Evolutionary conservation across 2,888 invertebrate species (phyloP).

Genomic region (Brassicogethes aeneus): DNA sequence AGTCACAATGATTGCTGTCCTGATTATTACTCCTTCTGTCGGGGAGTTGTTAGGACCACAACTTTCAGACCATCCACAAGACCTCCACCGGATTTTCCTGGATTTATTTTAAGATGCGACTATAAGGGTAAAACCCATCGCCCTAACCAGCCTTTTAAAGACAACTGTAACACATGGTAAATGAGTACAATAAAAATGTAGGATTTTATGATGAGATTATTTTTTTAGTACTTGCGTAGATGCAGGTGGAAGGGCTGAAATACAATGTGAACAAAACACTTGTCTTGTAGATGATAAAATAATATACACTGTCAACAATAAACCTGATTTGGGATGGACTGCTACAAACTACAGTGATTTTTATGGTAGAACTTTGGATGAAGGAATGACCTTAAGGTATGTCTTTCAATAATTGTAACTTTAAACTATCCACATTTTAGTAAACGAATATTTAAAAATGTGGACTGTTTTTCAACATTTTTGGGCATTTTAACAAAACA

Average conservation of each 20-base stretch:
- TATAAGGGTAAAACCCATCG: slow-evolving; percentile 42
- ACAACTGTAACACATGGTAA: slow-evolving; percentile 72
- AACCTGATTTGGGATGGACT: slow-evolving; percentile 56
- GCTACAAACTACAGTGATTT: slow-evolving; percentile 76
- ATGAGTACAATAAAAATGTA: slow-evolving; percentile 23
- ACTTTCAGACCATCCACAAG: slow-evolving; percentile 10
- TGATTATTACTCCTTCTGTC: slow-evolving; percentile 73
- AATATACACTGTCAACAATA: slow-evolving; percentile 55
- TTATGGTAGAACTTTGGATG: slow-evolving; percentile 71
- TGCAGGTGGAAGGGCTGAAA: slow-evolving; percentile 34
- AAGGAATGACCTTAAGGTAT: slow-evolving; percentile 52
- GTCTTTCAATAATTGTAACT: background rate
- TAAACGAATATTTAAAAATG: no score
- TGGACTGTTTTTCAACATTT: no score
- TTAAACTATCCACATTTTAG: background rate
- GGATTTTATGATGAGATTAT: slow-evolving; percentile 1
- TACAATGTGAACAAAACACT: slow-evolving; percentile 59
- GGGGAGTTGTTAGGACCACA: slow-evolving; percentile 31
- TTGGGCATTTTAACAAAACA: no score
- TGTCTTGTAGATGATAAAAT: slow-evolving; percentile 70
- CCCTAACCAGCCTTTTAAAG: slow-evolving; percentile 44
- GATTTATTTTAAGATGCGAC: slow-evolving; percentile 37
- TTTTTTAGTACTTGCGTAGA: slow-evolving; percentile 47
- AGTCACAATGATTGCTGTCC: slow-evolving; percentile 73
- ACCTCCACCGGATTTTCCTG: slow-evolving; percentile 22